Evolutionary conservation across 2,888 invertebrate genomes (phyloP), one percentile per base, ranked within the genome.

Genomic region (Erebia epiphron): DNA sequence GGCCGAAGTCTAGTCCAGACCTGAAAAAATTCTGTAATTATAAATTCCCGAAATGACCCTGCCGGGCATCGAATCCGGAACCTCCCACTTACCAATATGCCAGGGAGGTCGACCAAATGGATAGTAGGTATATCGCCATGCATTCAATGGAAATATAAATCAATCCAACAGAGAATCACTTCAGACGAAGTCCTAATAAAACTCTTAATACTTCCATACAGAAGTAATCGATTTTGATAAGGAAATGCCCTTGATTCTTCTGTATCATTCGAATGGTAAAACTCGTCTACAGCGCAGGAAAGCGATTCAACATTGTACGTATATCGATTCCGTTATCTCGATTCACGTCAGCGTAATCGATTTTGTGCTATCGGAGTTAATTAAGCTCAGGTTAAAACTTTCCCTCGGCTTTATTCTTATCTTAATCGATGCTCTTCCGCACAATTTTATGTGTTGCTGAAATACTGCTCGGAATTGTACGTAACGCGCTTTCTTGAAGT

Each of bases 281-380:
- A 77, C 57, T 70, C 67, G 71, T 74, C 77, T 75, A 69, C 68
- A 76, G 35, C 62, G 68, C 66, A 14, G 68, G 72, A 70, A 74
- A 72, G 66, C 73, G 70, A 72, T 75, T 73, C 60, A 68, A 64
- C 72, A 71, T 71, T 69, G 73, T 70, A 49, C 73, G 65, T 69
- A 77, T 76, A 79, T 79, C 78, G 75, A 79, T 77, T 75, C 67
- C 71, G 71, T 72, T 77, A 80, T 76, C 78, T 76, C 72, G 77
- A 77, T 75, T 78, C 78, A 71, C 73, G 76, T 76, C 75, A 70
- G 75, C 71, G 74, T 75, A 77, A 79, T 78, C 79, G 79, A 76
- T 79, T 78, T 76, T 75, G 76, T 75, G 75, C 76, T 75, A 77
- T 78, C 75, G 73, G 75, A 78, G 77, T 78, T 78, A 79, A 79